These are phyloP conservation scores for Silurus glanis DNA, from an alignment of 2,113 vertebrate genomes.

Conservation along the genomic window DNA sequence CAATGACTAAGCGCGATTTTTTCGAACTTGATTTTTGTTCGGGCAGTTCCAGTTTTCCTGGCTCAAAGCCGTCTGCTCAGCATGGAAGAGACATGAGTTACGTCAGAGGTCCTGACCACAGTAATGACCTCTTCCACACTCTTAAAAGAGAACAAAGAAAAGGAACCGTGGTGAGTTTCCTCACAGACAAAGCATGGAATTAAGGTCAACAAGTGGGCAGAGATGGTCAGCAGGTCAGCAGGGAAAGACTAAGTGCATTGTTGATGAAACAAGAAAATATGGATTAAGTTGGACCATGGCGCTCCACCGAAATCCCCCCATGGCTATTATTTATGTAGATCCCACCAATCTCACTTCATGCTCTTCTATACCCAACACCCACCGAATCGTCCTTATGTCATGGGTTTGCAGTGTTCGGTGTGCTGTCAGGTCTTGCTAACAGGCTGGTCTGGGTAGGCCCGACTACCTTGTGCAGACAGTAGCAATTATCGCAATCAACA, in stretches of 20 bases:
- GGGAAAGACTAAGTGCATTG: slow-evolving; percentile 53
- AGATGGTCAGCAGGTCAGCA: slow-evolving; percentile 56
- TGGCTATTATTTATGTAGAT: slow-evolving; percentile 28
- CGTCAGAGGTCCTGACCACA: slow-evolving; percentile 39
- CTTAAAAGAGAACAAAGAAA: slow-evolving; percentile 45
- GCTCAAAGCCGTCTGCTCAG: background rate
- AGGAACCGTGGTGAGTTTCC: slow-evolving; percentile 49
- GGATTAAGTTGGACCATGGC: slow-evolving; percentile 13
- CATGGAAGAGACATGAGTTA: slow-evolving; percentile 34
- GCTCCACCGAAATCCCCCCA: slow-evolving; percentile 30
- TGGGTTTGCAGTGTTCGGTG: slow-evolving; percentile 9
- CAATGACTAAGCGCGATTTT: background rate
- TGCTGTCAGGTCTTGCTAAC: slow-evolving; percentile 60
- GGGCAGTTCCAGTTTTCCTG: background rate
- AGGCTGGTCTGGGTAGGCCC: slow-evolving; percentile 54
- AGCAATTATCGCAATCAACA: slow-evolving; percentile 98
- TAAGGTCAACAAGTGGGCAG: slow-evolving; percentile 66
- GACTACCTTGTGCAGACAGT: slow-evolving; percentile 83
- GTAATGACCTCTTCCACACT: slow-evolving; percentile 53
- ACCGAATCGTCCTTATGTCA: slow-evolving; percentile 18
- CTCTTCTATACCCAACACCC: slow-evolving; percentile 44
- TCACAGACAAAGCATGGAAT: slow-evolving; percentile 57
- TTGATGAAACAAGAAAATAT: slow-evolving; percentile 52
- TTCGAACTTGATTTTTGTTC: background rate
- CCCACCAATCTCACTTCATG: slow-evolving; percentile 15